phyloP scores from a whole-genome alignment of 1,140 invertebrate genomes.

The Latrodectus geometricus region DNA sequence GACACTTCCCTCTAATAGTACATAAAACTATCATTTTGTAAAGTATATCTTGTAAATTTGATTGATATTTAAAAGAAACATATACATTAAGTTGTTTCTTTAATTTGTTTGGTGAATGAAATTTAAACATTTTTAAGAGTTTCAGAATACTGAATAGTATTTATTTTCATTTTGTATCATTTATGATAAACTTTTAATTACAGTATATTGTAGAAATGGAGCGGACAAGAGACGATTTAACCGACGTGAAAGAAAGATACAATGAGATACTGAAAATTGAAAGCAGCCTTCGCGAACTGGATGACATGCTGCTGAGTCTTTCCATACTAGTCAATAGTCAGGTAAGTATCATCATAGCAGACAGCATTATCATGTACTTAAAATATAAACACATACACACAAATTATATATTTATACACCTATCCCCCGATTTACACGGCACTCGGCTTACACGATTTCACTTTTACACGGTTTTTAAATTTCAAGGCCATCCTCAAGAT shows the following conservation, averaged over 20 bases:
- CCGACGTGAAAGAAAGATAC: conserved; percentile 42
- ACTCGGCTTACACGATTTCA: no score
- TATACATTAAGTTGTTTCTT: no score
- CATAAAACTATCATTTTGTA: no score
- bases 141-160: neutral
- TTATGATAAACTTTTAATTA: neutral
- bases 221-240: conserved; percentile 42
- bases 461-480: no score
- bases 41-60: neutral
- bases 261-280: conserved; percentile 39
- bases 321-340: conserved; percentile 52
- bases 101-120: no score
- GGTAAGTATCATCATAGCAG: neutral
- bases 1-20: no score
- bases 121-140: neutral
- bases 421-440: no score
- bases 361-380: neutral
- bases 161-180: neutral
- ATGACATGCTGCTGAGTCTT: conserved; percentile 45
- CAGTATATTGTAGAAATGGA: conserved; percentile 53
- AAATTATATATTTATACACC: no score
- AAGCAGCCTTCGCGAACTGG: conserved; percentile 24
- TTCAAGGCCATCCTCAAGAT: no score
- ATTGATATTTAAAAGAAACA: no score
- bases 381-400: neutral